Evolutionary conservation across 2,888 invertebrate genomes (phyloP), one percentile per base, ranked within the genome.

Genomic region (Nemotelus nigrinus): DNA sequence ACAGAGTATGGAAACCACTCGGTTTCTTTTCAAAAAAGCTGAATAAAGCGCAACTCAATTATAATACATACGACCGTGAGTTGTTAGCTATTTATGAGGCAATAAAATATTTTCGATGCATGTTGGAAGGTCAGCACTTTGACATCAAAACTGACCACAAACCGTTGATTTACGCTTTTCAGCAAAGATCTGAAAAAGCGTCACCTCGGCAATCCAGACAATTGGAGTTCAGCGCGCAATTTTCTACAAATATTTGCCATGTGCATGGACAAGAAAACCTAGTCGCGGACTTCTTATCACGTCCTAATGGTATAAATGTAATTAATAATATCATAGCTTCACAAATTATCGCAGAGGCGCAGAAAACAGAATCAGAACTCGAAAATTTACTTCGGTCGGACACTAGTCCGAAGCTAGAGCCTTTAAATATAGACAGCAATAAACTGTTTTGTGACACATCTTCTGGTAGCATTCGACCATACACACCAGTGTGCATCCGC

Each of bases 61-160:
- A 58, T 25, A 58, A 3, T 43, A 43, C 3, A 2, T 60, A 60
- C 41, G 41, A 60, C 7, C 25, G 25, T 25, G 25, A 25, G 25
- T 25, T 1, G 25, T 25, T 25, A 25, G 25, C 25, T 25, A 25
- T 60, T 25, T 60, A 5, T 41, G 25, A 7, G 4, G 7, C 8
- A 48, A 7, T 39, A 7, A 2, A 41, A 7, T 43, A 60, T 41
- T 57, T 57, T 57, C 57, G 57, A 3, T 25, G 25, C 10, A 25
- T 57, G 10, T 3, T 57, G 5, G 57, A 57, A 25, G 39, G 25
- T 2, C 4, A 39, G 3, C 25, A 60, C 3, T 25, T 60, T 7
- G 41, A 60, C 7, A 60, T 60, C 41, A 60, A 25, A 60, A 60
- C 60, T 10, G 60, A 60, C 7, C 58, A 58, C n/a, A 58, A 58